Base-by-base conservation (phyloP, 2,797 vertebrate genomes). In the Hippocampus kuda region DNA sequence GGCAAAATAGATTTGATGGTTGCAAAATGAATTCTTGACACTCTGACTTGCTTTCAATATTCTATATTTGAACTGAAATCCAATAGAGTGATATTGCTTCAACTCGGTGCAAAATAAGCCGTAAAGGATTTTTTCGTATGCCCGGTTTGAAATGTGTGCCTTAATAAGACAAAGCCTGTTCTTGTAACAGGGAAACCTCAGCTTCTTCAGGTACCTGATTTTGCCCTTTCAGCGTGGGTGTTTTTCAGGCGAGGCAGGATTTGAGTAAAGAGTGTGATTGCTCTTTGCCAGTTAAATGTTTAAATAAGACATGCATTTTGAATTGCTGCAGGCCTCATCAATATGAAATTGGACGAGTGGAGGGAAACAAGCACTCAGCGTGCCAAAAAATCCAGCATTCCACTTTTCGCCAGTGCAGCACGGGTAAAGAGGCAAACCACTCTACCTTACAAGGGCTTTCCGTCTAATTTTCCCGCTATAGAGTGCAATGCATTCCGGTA, bases 281-380 rank as follows among this genome's bases (percentile, higher is more conserved):
- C 84, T 84, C 78, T 91, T 89, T 84, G 85, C 83, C 86, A 78
- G 87, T 90, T 88, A 90, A 90, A 91, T 91, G 89, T 89, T 91
- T 91, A 88, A 90, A 91, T 90, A 91, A 90, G 86, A 88, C 85
- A 84, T 79, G 86, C 85, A 85, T 86, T 91, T 91, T 88, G 85
- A 91, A 89, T 89, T 85, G 84, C 87, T 85, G 86, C 86, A 87
- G 84, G 85, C 85, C 90, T 91, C 90, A 91, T 92, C 88, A 91
- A 91, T 92, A 91, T 89, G 87, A 91, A 88, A 90, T 90, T 88
- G 85, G 84, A 89, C 86, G 78, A 85, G 80, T 80, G 79, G 79
- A 84, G 81, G 80, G 81, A 82, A 82, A 86, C 85, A 87, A 87
- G 87, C 83, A 83, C 83, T 86, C 77, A 70, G 68, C 75, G 72